phyloP scores from a whole-genome alignment of 2,113 vertebrate species.

The Pogonocichla stellata region DNA sequence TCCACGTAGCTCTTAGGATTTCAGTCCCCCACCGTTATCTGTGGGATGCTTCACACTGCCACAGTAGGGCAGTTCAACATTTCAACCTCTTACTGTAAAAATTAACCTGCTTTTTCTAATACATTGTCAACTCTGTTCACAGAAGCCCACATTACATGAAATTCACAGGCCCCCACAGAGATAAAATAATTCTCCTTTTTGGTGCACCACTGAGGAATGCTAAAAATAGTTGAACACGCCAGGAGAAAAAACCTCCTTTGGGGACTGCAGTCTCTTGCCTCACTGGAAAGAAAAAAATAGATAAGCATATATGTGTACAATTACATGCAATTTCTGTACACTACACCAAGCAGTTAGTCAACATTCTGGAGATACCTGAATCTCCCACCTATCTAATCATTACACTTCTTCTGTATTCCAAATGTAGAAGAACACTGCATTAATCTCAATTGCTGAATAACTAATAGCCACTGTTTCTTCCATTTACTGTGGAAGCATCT shows the following conservation, averaged over 20 bases:
- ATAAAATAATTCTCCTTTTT: conserved; percentile 45
- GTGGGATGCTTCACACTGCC: background rate
- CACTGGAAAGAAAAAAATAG: background rate
- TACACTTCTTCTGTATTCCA: background rate
- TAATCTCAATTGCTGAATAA: background rate
- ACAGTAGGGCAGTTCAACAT: conserved; percentile 10
- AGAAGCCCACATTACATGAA: conserved; percentile 13
- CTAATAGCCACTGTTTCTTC: background rate
- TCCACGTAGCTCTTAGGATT: background rate
- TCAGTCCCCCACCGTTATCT: background rate
- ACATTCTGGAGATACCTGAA: background rate
- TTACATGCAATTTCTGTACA: background rate
- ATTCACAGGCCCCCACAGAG: conserved; percentile 10
- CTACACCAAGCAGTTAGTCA: background rate
- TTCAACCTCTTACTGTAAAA: conserved; percentile 33
- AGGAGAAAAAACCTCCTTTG: background rate
- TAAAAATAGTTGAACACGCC: conserved; percentile 30
- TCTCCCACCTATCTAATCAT: background rate
- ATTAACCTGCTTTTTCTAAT: conserved; percentile 44
- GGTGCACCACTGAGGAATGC: background rate
- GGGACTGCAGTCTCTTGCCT: background rate
- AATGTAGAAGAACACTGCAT: background rate
- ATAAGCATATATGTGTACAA: background rate
- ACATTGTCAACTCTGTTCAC: conserved; percentile 19
- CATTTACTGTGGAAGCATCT: background rate